Percentiles rank a stretch among this genome's conserved stretches.
Conservation (phyloP, 1,140 invertebrate genomes). For the Pseudobourletiella spinata region DNA sequence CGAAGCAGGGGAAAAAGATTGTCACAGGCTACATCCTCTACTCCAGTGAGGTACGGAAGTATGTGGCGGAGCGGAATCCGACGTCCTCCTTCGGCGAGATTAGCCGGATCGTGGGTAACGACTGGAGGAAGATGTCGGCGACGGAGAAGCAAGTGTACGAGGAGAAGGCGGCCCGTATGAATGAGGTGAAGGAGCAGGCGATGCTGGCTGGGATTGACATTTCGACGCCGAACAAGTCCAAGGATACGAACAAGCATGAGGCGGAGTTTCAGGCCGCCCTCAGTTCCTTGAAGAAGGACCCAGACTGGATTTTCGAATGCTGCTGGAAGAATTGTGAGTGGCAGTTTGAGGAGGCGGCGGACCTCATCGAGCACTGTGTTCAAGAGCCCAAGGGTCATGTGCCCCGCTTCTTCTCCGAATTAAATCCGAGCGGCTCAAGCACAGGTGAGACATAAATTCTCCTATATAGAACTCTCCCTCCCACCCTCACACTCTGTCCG, state of each 20-base stretch:
- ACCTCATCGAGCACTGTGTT: constrained; percentile 83
- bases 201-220: constrained; percentile 16
- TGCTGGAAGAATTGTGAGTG: constrained; percentile 85
- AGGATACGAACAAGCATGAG: constrained; percentile 2
- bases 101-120: constrained; percentile 89
- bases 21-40: constrained; percentile 98
- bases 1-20: constrained; percentile 71
- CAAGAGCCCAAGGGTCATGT: constrained; percentile 58
- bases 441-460: too few species aligned
- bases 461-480: too few species aligned
- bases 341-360: constrained; percentile 82
- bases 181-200: constrained; percentile 63
- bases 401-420: constrained; percentile 42
- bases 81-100: constrained; percentile 95
- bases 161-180: constrained; percentile 74
- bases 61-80: constrained; percentile 80
- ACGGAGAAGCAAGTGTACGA: constrained; percentile 89
- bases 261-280: constrained; percentile 6
- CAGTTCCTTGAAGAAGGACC: constrained; percentile 30
- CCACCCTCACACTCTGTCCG: too few species aligned
- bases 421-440: constrained; percentile 11
- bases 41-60: constrained; percentile 87
- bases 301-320: constrained; percentile 67
- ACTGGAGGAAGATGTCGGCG: constrained; percentile 85
- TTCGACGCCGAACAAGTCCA: constrained; percentile 19